Base-by-base conservation (phyloP, 2,113 vertebrate genomes). In the Dicentrarchus labrax region DNA sequence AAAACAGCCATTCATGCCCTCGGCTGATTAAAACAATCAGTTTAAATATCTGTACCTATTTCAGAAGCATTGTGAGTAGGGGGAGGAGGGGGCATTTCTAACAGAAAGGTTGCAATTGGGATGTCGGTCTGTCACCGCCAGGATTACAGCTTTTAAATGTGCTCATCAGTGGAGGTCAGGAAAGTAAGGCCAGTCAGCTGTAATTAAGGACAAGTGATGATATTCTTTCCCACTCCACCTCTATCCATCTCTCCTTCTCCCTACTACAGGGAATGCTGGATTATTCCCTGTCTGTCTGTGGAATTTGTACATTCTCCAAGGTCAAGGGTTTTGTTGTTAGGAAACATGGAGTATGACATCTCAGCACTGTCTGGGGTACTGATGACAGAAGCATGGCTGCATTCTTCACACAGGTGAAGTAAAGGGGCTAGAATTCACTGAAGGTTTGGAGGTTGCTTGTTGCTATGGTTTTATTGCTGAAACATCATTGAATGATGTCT, bases 141-240 rank as follows among this genome's bases (percentile, higher is more conserved):
- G 79, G 69, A 82, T 74, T 78, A 82, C 64, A 78, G 47, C 36
- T 64, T 71, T 75, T 81, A 75, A 50, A 86, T 17, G 62, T 21
- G 53, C 51, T 66, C 66, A 76, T 81, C 78, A 61, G 84, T 10
- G 4, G 62, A 65, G 79, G 79, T 82, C 69, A 69, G 59, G 53
- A 45, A 64, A 61, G 56, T 17, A 41, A 41, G 50, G 21, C 60
- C 60, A 54, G 41, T 30, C 41, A 39, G 47, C 64, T 61, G 61
- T 78, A 50, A 82, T 86, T 78, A 82, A 60, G 24, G 69, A 67
- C 36, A n/a, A 59, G 17, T n/a, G 19, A 75, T 38, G n/a, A 66
- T 45, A 43, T 66, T 10, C 67, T 78, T 74, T 17, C 22, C 65
- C 16, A 22, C 60, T 61, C 45, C 39, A 16, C 11, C 6, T 41